phyloP scores from a whole-genome alignment of 2,113 vertebrate genomes.

The Origma solitaria region DNA sequence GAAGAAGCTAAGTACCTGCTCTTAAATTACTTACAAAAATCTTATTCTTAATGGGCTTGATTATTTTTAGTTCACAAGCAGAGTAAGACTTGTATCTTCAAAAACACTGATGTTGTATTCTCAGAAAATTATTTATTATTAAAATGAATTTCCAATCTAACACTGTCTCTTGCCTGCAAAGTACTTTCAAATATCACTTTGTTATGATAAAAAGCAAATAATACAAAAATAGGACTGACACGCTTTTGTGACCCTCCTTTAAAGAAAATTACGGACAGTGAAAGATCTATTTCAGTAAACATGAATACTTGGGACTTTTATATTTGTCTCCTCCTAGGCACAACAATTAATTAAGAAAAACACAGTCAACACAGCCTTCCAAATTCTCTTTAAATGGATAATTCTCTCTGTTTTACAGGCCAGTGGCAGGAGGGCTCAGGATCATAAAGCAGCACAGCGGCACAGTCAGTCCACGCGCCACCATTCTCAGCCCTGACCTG shows the following conservation, averaged over 20 bases:
- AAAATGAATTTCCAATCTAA: background rate
- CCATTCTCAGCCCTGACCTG: background rate
- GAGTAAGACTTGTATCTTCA: background rate
- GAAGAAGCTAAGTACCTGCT: background rate
- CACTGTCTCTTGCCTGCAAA: background rate
- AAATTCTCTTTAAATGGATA: background rate
- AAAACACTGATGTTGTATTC: background rate
- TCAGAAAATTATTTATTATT: background rate
- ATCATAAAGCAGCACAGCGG: background rate
- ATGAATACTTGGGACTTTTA: background rate
- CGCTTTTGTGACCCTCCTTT: background rate
- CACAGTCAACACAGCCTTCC: background rate
- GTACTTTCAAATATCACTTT: background rate
- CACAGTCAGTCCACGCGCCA: rapidly evolving
- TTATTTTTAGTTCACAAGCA: background rate
- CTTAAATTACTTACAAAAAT: background rate
- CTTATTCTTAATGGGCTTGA: background rate
- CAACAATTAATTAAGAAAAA: background rate
- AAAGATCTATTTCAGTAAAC: background rate
- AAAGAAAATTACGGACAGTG: background rate
- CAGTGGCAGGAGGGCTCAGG: background rate
- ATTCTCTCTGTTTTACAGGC: background rate
- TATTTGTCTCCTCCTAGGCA: background rate
- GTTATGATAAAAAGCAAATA: background rate
- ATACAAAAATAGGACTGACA: background rate